These are phyloP conservation scores for Ips nitidus DNA, from an alignment of 1,140 invertebrate genomes.

Conservation along the genomic window DNA sequence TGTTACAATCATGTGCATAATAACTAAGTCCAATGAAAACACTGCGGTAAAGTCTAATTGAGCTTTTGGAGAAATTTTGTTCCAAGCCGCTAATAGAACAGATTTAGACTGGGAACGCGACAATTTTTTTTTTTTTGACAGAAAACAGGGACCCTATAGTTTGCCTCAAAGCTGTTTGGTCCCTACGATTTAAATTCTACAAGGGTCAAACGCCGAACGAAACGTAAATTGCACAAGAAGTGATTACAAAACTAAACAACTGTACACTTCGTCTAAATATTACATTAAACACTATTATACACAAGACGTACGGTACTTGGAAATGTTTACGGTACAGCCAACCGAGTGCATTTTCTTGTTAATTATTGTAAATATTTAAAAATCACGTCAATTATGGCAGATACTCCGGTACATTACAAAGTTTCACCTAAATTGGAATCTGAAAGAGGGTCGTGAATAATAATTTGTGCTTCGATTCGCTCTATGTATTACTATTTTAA, in stretches of 20 bases:
- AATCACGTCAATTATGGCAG: conserved; percentile 20
- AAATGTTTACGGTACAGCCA: conserved; percentile 1
- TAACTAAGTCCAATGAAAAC: too few species aligned
- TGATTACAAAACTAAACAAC: conserved; percentile 12
- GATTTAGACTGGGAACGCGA: too few species aligned
- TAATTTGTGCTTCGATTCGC: too few species aligned
- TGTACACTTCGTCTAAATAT: conserved; percentile 33
- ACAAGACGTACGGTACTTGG: conserved; percentile 6
- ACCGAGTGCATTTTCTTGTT: too few species aligned
- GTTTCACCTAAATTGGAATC: too few species aligned
- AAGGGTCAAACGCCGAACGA: conserved; percentile 1
- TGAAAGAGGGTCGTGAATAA: too few species aligned
- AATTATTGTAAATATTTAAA: background rate
- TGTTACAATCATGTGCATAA: too few species aligned
- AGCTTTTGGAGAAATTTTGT: too few species aligned
- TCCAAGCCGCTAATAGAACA: too few species aligned
- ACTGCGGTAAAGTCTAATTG: too few species aligned
- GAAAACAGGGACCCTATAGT: background rate
- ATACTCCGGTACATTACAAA: conserved; percentile 1
- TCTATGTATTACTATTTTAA: too few species aligned
- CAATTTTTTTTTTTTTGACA: too few species aligned
- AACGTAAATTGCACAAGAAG: conserved; percentile 24
- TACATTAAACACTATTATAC: conserved; percentile 31
- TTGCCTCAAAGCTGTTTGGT: background rate
- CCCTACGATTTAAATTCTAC: background rate